Percentiles rank a stretch among this genome's conserved stretches.
Evolutionary conservation across 1,140 invertebrate species (phyloP).

Genomic region (Bursaphelenchus mucronatus): DNA sequence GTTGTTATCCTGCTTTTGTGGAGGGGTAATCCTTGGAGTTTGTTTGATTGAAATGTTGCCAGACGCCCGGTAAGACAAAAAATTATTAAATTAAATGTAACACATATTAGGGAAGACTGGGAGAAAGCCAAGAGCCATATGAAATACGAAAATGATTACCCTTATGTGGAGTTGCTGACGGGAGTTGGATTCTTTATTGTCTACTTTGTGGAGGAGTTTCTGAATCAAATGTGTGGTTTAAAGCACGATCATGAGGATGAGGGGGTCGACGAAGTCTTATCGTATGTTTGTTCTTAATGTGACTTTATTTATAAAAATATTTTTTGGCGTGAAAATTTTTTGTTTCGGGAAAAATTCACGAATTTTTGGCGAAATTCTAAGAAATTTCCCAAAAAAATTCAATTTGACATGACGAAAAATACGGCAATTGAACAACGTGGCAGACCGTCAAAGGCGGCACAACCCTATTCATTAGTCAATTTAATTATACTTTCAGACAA

Average conservation of each 20-base stretch:
- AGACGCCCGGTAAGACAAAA: conserved; percentile 17
- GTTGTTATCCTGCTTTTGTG: conserved; percentile 29
- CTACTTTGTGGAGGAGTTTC: conserved; percentile 67
- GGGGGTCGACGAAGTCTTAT: conserved; percentile 23
- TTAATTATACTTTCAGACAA: too few relatives aligned
- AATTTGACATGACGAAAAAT: too few relatives aligned
- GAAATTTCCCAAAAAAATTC: too few relatives aligned
- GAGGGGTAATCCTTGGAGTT: conserved; percentile 31
- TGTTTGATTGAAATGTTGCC: conserved; percentile 29
- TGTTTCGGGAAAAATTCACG: too few relatives aligned
- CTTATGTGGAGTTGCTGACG: conserved; percentile 66
- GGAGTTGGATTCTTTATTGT: conserved; percentile 67
- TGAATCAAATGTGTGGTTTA: conserved; percentile 30
- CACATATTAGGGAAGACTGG: conserved; percentile 41
- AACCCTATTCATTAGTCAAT: too few relatives aligned
- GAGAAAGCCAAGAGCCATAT: conserved; percentile 20
- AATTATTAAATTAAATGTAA: background rate
- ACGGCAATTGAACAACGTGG: too few relatives aligned
- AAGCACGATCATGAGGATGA: conserved; percentile 24
- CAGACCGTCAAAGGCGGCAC: too few relatives aligned
- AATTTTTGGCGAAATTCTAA: too few relatives aligned
- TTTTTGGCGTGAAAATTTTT: too few relatives aligned
- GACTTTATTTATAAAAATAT: too few relatives aligned
- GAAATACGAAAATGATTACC: conserved; percentile 61
- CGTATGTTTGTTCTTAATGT: background rate